phyloP scores from a whole-genome alignment of 2,113 vertebrate genomes.

The Steatornis caripensis region DNA sequence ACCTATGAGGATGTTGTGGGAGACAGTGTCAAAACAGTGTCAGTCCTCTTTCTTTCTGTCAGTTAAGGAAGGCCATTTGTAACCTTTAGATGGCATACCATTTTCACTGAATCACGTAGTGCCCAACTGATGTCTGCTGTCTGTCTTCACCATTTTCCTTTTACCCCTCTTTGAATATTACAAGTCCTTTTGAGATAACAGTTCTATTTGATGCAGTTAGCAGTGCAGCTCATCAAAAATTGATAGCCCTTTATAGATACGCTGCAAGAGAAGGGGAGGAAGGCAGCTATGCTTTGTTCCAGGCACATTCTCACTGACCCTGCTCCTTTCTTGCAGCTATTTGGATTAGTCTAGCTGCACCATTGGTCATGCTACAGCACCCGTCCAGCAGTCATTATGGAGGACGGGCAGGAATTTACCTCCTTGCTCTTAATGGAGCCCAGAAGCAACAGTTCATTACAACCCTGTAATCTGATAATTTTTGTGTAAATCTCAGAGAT shows the following conservation, averaged over 20 bases:
- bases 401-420: background rate
- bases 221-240: background rate
- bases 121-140: background rate
- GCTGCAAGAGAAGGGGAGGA: background rate
- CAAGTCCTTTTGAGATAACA: background rate
- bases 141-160: background rate
- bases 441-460: background rate
- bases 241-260: background rate
- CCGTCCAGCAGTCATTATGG: background rate
- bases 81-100: background rate
- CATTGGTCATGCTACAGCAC: background rate
- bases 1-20: no score
- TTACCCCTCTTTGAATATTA: background rate
- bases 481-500: background rate
- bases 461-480: background rate
- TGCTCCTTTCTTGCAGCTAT: background rate
- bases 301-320: fast-evolving
- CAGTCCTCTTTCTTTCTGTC: background rate
- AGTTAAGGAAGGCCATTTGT: background rate
- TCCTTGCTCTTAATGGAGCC: background rate
- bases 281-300: fast-evolving
- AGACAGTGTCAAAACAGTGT: no score
- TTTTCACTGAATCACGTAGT: background rate
- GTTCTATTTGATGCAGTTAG: background rate
- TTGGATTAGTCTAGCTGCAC: background rate